Evolutionary conservation across 2,797 vertebrate genomes (phyloP).

Genomic region (Choloepus didactylus): DNA sequence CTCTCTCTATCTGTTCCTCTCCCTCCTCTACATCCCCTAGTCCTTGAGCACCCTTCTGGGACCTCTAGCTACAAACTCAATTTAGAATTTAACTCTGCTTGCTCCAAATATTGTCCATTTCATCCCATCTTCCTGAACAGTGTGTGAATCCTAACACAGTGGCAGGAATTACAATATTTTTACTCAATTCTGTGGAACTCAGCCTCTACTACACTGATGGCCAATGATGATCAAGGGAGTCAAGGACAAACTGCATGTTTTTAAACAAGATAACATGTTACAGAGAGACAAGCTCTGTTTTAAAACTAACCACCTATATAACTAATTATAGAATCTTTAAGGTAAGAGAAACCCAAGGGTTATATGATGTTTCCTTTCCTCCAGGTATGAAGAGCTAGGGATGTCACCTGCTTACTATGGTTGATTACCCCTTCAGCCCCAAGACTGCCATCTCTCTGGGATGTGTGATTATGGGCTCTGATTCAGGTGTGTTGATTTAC

Average conservation of each 20-base stretch:
- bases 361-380: neutral
- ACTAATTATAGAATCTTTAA: neutral
- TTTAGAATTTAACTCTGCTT: neutral
- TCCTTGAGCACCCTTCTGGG: neutral
- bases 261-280: neutral
- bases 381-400: neutral
- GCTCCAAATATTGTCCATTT: neutral
- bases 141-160: neutral
- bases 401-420: neutral
- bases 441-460: neutral
- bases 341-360: neutral
- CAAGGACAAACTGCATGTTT: neutral
- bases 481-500: conserved; percentile 11
- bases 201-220: neutral
- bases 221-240: neutral
- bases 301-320: conserved; percentile 15
- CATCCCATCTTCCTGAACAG: neutral
- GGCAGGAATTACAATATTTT: neutral
- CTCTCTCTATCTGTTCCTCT: neutral
- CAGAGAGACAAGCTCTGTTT: neutral
- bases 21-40: neutral
- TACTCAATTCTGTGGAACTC: neutral
- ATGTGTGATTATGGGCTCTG: neutral
- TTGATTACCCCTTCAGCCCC: neutral
- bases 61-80: neutral